These are phyloP conservation scores for Phoenicopterus ruber DNA, from an alignment of 2,113 vertebrate species.

Conservation along the genomic window DNA sequence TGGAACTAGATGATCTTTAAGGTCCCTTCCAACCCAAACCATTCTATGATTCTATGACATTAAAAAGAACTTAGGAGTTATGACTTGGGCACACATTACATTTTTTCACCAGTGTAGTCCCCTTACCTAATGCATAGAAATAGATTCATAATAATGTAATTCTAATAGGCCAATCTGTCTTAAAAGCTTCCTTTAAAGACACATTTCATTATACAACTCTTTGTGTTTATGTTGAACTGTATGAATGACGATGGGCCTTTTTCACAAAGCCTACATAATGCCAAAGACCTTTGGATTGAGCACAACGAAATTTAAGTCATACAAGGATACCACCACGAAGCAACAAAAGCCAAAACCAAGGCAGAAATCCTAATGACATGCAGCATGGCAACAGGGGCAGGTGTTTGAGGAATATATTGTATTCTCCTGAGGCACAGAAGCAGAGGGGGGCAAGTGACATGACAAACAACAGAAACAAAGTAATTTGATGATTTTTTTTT, in stretches of 20 bases:
- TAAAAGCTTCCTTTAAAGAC: neutral
- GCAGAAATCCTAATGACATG: neutral
- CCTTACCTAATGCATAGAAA: neutral
- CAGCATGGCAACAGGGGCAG: neutral
- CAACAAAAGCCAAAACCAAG: neutral
- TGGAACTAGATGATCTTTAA: too few species aligned
- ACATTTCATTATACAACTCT: neutral
- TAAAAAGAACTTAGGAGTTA: slow-evolving; percentile 16
- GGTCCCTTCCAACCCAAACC: too few species aligned
- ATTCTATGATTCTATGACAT: neutral
- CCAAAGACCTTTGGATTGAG: neutral
- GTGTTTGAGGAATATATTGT: neutral
- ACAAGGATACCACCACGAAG: neutral
- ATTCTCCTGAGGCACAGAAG: neutral
- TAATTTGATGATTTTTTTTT: neutral
- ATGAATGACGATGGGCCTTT: neutral
- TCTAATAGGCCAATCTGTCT: neutral
- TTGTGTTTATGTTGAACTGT: neutral
- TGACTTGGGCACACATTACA: neutral
- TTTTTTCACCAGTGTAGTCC: neutral
- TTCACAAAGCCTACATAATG: neutral
- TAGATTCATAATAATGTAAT: slow-evolving; percentile 4
- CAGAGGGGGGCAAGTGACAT: neutral
- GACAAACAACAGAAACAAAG: neutral
- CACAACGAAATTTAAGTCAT: neutral